phyloP scores from a whole-genome alignment of 2,888 invertebrate genomes.

The Heliconius aoede region DNA sequence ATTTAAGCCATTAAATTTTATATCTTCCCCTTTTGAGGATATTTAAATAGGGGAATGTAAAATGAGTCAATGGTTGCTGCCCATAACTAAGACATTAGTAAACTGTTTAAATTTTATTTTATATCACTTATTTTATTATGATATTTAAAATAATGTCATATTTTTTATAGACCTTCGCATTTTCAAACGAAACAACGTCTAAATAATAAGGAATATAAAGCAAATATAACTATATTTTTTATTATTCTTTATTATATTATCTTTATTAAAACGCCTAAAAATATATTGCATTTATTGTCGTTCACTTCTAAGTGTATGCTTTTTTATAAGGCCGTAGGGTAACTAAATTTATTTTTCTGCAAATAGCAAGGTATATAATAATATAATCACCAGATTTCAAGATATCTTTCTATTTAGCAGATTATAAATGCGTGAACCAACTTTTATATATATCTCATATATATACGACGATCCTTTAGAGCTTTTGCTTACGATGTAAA shows the following conservation, averaged over 20 bases:
- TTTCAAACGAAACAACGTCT: not conserved
- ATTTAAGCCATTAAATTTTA: slow-evolving; percentile 16
- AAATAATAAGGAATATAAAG: not conserved
- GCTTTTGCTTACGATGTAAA: not conserved
- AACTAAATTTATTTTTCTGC: not conserved
- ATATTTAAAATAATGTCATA: not conserved
- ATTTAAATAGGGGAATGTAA: slow-evolving; percentile 23
- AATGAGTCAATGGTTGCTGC: slow-evolving; percentile 23
- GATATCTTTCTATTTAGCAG: not conserved
- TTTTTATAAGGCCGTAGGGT: not conserved
- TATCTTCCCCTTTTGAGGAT: slow-evolving; percentile 25
- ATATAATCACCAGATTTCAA: not conserved
- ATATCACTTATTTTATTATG: not conserved
- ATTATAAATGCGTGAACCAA: not conserved
- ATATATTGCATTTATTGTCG: not conserved
- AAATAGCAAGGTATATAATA: slow-evolving; percentile 5
- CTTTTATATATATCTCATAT: not conserved
- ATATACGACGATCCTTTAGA: not conserved
- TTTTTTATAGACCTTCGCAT: not conserved
- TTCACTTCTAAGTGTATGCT: not conserved
- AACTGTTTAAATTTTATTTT: slow-evolving; percentile 16
- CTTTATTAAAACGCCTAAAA: too few species aligned
- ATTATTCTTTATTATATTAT: too few species aligned
- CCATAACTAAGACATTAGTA: not conserved
- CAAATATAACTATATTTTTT: not conserved